Conservation (phyloP, 1,140 invertebrate genomes). For the Phymastichus coffea region DNA sequence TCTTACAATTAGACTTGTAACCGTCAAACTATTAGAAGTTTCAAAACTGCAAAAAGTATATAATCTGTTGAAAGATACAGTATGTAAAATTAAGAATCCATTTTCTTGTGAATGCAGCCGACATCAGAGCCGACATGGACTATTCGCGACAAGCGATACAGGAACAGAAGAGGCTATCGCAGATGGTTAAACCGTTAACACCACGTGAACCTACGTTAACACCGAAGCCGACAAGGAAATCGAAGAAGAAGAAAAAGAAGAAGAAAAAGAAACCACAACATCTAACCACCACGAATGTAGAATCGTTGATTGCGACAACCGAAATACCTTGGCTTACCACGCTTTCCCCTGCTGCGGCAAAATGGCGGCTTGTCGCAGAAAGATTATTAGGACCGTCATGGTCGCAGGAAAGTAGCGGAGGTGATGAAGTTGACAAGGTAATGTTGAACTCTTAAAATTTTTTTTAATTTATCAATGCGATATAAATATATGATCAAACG, state of each 20-base stretch:
- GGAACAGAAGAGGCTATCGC: constrained; percentile 27
- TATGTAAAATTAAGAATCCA: too few relatives aligned
- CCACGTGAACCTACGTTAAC: too few relatives aligned
- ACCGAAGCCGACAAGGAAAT: constrained; percentile 29
- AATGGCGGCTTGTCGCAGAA: constrained; percentile 42
- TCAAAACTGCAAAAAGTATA: too few relatives aligned
- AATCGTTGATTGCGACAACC: constrained; percentile 23
- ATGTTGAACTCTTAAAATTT: too few relatives aligned
- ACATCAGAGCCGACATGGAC: constrained; percentile 33
- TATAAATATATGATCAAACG: too few relatives aligned
- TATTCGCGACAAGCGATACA: constrained; percentile 22
- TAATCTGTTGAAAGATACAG: too few relatives aligned
- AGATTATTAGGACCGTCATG: constrained; percentile 36
- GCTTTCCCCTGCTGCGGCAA: constrained; percentile 10
- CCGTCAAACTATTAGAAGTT: too few relatives aligned
- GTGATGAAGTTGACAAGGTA: constrained; percentile 16
- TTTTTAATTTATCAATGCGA: too few relatives aligned
- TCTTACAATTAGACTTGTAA: too few relatives aligned
- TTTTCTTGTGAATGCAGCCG: too few relatives aligned
- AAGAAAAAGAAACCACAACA: constrained; percentile 35
- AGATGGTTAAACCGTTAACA: background rate
- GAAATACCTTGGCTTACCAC: constrained; percentile 32
- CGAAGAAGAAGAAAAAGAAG: constrained; percentile 37
- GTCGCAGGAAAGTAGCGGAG: constrained; percentile 23
- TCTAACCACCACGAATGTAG: constrained; percentile 23